These are phyloP conservation scores for Drosophila kambysellisi DNA, from an alignment of 2,888 invertebrate species.

Conservation along the genomic window DNA sequence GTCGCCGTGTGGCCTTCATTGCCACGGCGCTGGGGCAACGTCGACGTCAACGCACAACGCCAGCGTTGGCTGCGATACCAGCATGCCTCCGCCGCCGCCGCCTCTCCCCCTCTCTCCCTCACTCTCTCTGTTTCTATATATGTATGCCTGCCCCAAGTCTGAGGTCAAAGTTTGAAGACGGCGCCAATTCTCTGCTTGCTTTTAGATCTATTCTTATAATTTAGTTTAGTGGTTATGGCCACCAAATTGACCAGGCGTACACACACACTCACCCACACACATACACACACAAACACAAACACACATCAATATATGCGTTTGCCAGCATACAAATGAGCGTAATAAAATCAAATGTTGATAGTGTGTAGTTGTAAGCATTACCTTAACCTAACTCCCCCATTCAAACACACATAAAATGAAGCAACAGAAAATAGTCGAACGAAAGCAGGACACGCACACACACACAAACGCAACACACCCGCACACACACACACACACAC, in stretches of 20 bases:
- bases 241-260: slow-evolving; percentile 54
- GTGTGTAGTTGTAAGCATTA: slow-evolving; percentile 74
- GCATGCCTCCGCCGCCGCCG: slow-evolving; percentile 11
- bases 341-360: slow-evolving; percentile 79
- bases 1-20: slow-evolving; percentile 76
- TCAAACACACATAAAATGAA: slow-evolving; percentile 20
- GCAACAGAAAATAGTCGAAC: slow-evolving; percentile 35
- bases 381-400: slow-evolving; percentile 48
- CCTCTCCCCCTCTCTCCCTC: neutral
- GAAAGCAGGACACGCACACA: slow-evolving; percentile 23
- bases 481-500: slow-evolving; percentile 21
- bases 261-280: slow-evolving; percentile 1
- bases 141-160: slow-evolving; percentile 15
- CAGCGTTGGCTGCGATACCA: slow-evolving; percentile 26
- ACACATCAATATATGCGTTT: slow-evolving; percentile 14
- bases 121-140: neutral
- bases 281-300: neutral
- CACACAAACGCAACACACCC: neutral
- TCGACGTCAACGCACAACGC: slow-evolving; percentile 18
- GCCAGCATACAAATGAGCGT: slow-evolving; percentile 70
- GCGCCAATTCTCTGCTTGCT: slow-evolving; percentile 25
- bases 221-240: slow-evolving; percentile 57
- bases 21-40: slow-evolving; percentile 34
- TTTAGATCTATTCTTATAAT: slow-evolving; percentile 60
- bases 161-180: slow-evolving; percentile 48